These are phyloP conservation scores for Philypnodon macrostomus DNA, from an alignment of 2,797 vertebrate genomes.

Conservation along the genomic window DNA sequence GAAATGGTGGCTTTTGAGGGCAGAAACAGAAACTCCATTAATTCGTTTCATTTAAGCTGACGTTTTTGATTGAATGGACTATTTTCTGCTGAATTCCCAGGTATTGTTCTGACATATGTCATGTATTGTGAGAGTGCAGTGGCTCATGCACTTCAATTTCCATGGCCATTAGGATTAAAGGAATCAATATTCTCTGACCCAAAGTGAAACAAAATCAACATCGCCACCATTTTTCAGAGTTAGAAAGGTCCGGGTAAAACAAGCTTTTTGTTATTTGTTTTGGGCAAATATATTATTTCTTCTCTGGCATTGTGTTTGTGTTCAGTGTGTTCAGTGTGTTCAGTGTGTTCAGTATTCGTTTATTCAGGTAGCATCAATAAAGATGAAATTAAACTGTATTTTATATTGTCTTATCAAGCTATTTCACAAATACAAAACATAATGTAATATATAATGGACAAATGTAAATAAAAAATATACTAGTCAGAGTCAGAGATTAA, in stretches of 20 bases:
- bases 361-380: too few relatives aligned
- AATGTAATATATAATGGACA: too few relatives aligned
- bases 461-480: too few relatives aligned
- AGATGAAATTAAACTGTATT: too few relatives aligned
- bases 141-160: slow-evolving; percentile 70
- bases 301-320: too few relatives aligned
- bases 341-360: too few relatives aligned
- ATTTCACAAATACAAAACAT: too few relatives aligned
- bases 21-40: slow-evolving; percentile 34
- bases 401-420: too few relatives aligned
- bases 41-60: slow-evolving; percentile 51
- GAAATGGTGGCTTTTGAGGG: slow-evolving; percentile 16
- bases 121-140: slow-evolving; percentile 61
- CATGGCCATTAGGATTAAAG: slow-evolving; percentile 67
- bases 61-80: slow-evolving; percentile 43
- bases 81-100: slow-evolving; percentile 52
- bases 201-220: slow-evolving; percentile 28
- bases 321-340: too few relatives aligned
- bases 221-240: slow-evolving; percentile 22
- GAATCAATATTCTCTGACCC: slow-evolving; percentile 56
- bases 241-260: slow-evolving; percentile 11
- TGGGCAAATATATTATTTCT: too few relatives aligned
- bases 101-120: slow-evolving; percentile 60
- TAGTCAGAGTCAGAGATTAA: too few relatives aligned
- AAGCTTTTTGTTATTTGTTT: slow-evolving; percentile 1